Evolutionary conservation across 1,140 invertebrate genomes (phyloP).

Genomic region (Stegodyphus mimosarum): DNA sequence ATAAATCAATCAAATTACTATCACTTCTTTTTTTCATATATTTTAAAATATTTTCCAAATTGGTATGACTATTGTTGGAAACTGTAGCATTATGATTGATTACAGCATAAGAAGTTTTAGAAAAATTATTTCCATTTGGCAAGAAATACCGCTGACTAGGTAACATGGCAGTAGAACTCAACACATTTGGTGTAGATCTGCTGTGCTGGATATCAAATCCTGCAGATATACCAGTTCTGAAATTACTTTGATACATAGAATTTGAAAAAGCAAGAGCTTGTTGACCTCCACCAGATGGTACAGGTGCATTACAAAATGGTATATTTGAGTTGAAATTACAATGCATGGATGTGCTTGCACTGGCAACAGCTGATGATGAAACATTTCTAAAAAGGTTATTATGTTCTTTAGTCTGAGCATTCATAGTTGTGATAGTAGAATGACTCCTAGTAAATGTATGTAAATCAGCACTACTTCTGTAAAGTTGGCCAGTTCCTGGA

Average conservation of each 20-base stretch:
- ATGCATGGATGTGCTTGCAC: neutral
- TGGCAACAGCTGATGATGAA: neutral
- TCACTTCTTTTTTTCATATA: conserved; percentile 62
- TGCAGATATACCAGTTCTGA: neutral
- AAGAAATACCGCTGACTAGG: conserved; percentile 14
- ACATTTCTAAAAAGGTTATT: conserved; percentile 19
- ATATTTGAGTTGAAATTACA: conserved; percentile 6
- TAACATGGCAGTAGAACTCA: neutral
- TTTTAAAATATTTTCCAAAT: conserved; percentile 58
- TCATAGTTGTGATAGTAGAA: neutral
- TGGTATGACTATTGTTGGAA: conserved; percentile 35
- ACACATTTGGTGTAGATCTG: conserved; percentile 38
- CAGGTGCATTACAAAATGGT: neutral
- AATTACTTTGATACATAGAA: conserved; percentile 34
- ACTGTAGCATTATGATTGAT: conserved; percentile 26
- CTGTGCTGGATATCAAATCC: conserved; percentile 44
- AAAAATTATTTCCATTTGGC: conserved; percentile 34
- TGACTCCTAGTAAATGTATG: neutral
- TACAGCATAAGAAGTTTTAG: conserved; percentile 18
- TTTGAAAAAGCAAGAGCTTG: conserved; percentile 40
- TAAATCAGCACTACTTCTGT: conserved; percentile 11
- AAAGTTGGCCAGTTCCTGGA: conserved; percentile 24
- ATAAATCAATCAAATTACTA: conserved; percentile 63
- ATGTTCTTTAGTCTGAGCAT: conserved; percentile 1
- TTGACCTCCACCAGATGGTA: neutral